Evolutionary conservation across 2,113 vertebrate genomes (phyloP), one percentile per base, ranked within the genome.

Genomic region (Gadus chalcogrammus): DNA sequence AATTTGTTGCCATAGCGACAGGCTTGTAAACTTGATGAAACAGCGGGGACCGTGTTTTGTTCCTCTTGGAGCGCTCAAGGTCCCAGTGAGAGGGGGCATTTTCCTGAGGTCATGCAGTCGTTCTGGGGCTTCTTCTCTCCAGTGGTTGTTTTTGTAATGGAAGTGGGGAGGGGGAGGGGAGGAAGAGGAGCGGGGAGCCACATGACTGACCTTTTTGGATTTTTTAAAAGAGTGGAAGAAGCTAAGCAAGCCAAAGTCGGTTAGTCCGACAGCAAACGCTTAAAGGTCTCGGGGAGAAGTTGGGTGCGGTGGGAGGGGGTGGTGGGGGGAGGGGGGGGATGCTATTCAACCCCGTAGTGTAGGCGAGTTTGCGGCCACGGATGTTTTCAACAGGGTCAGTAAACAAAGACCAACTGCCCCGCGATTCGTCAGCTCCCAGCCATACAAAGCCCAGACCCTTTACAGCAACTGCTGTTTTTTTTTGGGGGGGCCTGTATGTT

Each of bases 241-340:
- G 77, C 84, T 81, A 86, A 88, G 88, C 89, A 89, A 92, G 85
- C 84, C 78, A 82, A 85, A 88, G 81, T 84, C 82, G 89, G 87
- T 88, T 85, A 81, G 80, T 87, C 88, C 88, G 88, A 89, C 89
- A 88, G 87, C 88, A 90, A 91, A 91, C 90, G 87, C 86, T 87
- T 85, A 88, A 89, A 85, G 88, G 88, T 89, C 82, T 84, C 85
- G 79, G 87, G 42, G 87, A 89, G 80, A 85, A 85, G 83, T 77
- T 73, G 76, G 84, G 77, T 82, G 78, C 80, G 87, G 82, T 80
- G 72, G 16, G 55, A 17, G 55, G 55, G 55, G 55, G 55, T 56
- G 13, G 13, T 56, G 55, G 1, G 55, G 55, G 55, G 59, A 79
- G 82, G 84, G 80, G 70, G 67, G 75, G 78, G 79, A 79, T 71